phyloP scores from a whole-genome alignment of 2,888 invertebrate species.

The Sycophila texana region DNA sequence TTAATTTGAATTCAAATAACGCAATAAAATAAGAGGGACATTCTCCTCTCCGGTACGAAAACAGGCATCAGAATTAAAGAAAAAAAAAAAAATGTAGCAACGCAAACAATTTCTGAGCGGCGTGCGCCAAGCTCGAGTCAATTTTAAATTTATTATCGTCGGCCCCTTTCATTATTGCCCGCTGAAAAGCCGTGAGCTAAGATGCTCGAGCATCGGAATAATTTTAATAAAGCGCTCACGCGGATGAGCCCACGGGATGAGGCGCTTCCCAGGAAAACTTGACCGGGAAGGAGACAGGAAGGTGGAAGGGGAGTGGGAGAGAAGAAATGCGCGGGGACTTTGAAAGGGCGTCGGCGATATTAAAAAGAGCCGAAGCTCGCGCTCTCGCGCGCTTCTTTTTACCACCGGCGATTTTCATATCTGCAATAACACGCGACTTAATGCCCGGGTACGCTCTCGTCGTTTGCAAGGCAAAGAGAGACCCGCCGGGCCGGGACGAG shows the following conservation, averaged over 20 bases:
- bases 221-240: conserved; percentile 68
- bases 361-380: conserved; percentile 63
- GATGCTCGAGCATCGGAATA: conserved; percentile 64
- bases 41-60: no score
- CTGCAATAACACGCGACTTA: conserved; percentile 60
- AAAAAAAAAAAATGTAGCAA: no score
- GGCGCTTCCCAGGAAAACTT: conserved; percentile 12
- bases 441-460: conserved; percentile 37
- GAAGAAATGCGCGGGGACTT: conserved; percentile 18
- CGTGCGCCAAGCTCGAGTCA: no score
- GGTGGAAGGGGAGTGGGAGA: not conserved
- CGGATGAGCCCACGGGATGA: not conserved
- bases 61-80: no score
- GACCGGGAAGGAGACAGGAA: conserved; percentile 1
- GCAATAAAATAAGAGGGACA: no score
- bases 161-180: no score
- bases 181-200: no score
- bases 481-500: no score
- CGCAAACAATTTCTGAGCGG: no score
- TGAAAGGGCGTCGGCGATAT: conserved; percentile 57
- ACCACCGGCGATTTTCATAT: conserved; percentile 60
- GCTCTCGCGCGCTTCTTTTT: not conserved
- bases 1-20: no score
- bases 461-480: conserved; percentile 55
- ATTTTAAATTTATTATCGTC: no score